These are phyloP conservation scores for Picus viridis DNA, from an alignment of 2,797 vertebrate genomes.

Conservation along the genomic window DNA sequence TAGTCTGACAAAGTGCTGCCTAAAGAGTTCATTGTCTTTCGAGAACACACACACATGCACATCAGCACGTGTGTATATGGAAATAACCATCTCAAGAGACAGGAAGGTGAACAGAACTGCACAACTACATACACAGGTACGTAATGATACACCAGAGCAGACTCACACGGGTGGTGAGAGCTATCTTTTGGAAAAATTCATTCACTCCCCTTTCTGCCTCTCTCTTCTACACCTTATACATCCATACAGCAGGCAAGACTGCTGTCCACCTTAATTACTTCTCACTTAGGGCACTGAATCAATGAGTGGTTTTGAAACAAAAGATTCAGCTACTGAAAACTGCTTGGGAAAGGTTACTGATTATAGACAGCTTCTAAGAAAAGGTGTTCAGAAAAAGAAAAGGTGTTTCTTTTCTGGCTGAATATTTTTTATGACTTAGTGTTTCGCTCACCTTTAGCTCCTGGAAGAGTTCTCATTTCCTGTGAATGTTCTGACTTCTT, in stretches of 20 bases:
- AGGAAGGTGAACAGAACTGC: background rate
- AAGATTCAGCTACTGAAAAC: conserved; percentile 56
- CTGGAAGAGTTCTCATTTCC: conserved; percentile 58
- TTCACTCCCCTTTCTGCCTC: background rate
- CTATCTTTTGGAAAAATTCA: background rate
- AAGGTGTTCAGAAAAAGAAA: conserved; percentile 40
- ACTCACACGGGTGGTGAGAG: background rate
- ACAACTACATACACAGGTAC: background rate
- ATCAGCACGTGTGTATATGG: background rate
- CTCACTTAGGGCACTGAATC: conserved; percentile 54
- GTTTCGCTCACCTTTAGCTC: conserved; percentile 65
- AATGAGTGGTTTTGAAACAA: conserved; percentile 69
- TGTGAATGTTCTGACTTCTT: conserved; percentile 59
- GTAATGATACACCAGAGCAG: background rate
- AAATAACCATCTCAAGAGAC: background rate
- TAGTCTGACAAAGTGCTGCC: conserved; percentile 67
- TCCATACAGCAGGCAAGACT: background rate
- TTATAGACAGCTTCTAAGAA: conserved; percentile 43
- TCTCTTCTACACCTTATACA: background rate
- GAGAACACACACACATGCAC: conserved; percentile 22
- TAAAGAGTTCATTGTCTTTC: conserved; percentile 57
- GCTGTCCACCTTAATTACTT: conserved; percentile 51
- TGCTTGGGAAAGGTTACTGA: conserved; percentile 47
- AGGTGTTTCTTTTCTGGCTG: conserved; percentile 18
- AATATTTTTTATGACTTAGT: conserved; percentile 56